Conservation (phyloP, 2,888 invertebrate species). For the Cheilosia variabilis region DNA sequence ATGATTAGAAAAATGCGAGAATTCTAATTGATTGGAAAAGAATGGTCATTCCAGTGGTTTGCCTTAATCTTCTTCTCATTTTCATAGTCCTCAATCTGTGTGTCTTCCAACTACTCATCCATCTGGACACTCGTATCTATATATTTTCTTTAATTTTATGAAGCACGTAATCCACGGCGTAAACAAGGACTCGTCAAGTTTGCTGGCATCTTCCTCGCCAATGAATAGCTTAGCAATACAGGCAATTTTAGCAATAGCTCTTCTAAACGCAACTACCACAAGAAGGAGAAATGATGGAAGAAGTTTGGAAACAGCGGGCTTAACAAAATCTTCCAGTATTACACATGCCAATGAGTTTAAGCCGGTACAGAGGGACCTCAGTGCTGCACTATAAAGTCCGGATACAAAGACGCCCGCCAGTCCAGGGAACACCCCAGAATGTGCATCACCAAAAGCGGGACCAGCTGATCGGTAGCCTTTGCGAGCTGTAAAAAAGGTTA, state of each 20-base stretch:
- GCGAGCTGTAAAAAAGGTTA: constrained; percentile 83
- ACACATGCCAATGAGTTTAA: constrained; percentile 92
- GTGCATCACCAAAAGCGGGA: constrained; percentile 94
- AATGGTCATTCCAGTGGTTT: background rate
- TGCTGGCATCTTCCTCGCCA: constrained; percentile 84
- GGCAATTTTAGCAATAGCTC: constrained; percentile 86
- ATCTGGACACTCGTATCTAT: constrained; percentile 37
- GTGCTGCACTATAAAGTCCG: constrained; percentile 94
- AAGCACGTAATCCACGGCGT: constrained; percentile 87
- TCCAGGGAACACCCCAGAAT: constrained; percentile 90
- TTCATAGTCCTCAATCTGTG: constrained; percentile 1
- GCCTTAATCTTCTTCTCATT: background rate
- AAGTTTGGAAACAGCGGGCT: constrained; percentile 86
- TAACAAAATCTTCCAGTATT: constrained; percentile 91
- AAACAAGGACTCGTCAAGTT: constrained; percentile 86
- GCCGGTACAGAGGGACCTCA: constrained; percentile 93
- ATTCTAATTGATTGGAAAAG: background rate
- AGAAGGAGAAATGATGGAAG: constrained; percentile 88
- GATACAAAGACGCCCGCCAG: constrained; percentile 94
- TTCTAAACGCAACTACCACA: constrained; percentile 90
- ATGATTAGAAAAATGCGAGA: too few species aligned
- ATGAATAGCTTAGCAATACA: constrained; percentile 85
- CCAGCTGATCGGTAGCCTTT: constrained; percentile 92
- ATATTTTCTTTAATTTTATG: constrained; percentile 72
- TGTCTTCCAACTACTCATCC: constrained; percentile 23